Evolutionary conservation across 2,888 invertebrate species (phyloP).

Genomic region (Drosophila helvetica): DNA sequence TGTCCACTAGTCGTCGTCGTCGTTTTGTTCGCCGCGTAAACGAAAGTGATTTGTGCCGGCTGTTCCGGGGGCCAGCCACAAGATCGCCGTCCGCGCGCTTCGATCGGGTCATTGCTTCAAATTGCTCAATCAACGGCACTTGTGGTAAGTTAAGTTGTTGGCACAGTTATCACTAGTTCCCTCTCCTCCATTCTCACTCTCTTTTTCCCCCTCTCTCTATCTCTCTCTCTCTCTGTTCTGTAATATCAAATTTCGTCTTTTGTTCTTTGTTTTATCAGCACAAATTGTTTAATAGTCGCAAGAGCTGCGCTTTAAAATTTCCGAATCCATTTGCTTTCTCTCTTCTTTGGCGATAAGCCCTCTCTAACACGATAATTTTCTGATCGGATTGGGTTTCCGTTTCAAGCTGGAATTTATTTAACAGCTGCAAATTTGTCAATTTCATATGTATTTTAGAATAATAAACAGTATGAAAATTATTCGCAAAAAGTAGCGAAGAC

Average conservation of each 20-base stretch:
- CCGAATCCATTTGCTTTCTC: conserved; percentile 21
- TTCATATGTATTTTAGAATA: conserved; percentile 24
- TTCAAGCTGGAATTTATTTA: conserved; percentile 63
- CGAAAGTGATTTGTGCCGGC: conserved; percentile 71
- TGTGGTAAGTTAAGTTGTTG: conserved; percentile 77
- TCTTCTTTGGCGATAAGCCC: conserved; percentile 51
- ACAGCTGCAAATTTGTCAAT: conserved; percentile 9
- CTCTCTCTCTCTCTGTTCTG: not conserved
- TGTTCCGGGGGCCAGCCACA: conserved; percentile 24
- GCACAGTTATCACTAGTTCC: conserved; percentile 56
- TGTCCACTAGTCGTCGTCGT: conserved; percentile 16
- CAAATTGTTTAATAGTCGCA: conserved; percentile 31
- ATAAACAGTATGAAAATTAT: conserved; percentile 42
- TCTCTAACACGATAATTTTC: conserved; percentile 35
- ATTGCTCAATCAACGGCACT: conserved; percentile 71
- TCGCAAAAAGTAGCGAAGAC: conserved; percentile 50
- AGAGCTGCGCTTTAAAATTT: conserved; percentile 44
- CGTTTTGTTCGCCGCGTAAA: conserved; percentile 51
- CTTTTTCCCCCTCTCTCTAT: conserved; percentile 8
- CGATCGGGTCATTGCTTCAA: conserved; percentile 63
- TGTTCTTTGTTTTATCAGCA: conserved; percentile 64
- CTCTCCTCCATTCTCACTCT: not conserved
- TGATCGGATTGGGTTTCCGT: conserved; percentile 1
- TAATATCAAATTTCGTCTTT: conserved; percentile 48
- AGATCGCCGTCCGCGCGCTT: not conserved